Conservation (phyloP, 2,113 vertebrate genomes). For the Micronycteris hirsuta region DNA sequence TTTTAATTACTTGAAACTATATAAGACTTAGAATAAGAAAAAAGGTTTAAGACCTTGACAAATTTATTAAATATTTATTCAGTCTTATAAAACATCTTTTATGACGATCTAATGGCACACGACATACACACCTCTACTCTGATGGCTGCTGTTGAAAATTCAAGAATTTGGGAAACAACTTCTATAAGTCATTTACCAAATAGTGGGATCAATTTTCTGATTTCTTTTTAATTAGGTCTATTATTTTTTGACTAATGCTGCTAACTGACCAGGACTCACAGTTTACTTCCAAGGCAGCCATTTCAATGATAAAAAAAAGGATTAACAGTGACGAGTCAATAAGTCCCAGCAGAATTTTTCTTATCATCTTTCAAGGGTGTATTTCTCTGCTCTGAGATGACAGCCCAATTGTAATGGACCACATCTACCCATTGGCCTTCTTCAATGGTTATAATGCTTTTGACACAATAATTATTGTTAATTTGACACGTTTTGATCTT, state of each 20-base stretch:
- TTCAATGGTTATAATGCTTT: neutral
- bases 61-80: constrained; percentile 19
- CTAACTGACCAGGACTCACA: neutral
- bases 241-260: neutral
- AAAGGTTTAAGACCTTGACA: neutral
- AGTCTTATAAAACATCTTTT: constrained; percentile 13
- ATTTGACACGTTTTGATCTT: constrained; percentile 14
- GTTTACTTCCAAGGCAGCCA: neutral
- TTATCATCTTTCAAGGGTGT: neutral
- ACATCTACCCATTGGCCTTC: neutral
- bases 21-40: constrained; percentile 2
- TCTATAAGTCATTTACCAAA: neutral
- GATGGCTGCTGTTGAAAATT: neutral
- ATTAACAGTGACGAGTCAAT: neutral
- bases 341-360: neutral
- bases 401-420: neutral
- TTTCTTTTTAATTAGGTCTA: neutral
- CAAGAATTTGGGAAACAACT: neutral
- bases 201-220: neutral
- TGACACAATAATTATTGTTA: neutral
- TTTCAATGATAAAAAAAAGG: constrained; percentile 3
- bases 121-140: neutral
- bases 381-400: neutral
- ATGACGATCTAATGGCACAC: neutral
- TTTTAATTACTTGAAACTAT: constrained; percentile 27